Conservation (phyloP, 1,140 invertebrate species). For the Drosophila lacertosa region DNA sequence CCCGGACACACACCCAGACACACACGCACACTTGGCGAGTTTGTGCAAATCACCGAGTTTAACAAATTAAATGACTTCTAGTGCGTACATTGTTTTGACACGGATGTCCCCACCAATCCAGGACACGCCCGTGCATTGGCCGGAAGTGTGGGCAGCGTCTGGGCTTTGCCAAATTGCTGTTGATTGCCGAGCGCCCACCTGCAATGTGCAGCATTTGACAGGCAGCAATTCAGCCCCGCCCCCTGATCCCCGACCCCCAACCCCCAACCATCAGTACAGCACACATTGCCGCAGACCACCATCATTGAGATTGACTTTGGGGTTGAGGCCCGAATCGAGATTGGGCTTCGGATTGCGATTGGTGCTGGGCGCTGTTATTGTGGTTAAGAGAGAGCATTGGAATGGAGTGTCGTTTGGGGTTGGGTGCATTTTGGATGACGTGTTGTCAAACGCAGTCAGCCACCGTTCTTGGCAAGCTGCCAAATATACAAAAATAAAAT, state of each 20-base stretch:
- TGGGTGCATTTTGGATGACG: slow-evolving; percentile 54
- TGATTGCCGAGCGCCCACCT: slow-evolving; percentile 69
- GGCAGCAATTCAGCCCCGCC: background rate
- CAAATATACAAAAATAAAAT: slow-evolving; percentile 7
- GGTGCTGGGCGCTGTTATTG: slow-evolving; percentile 17
- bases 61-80: slow-evolving; percentile 84
- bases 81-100: slow-evolving; percentile 84
- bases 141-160: slow-evolving; percentile 47
- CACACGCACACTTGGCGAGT: slow-evolving; percentile 34
- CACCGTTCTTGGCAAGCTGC: background rate
- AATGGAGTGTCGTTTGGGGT: too few species aligned
- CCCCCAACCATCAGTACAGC: slow-evolving; percentile 2
- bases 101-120: slow-evolving; percentile 59
- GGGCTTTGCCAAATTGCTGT: slow-evolving; percentile 78
- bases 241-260: too few species aligned
- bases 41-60: slow-evolving; percentile 80
- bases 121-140: slow-evolving; percentile 6
- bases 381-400: background rate
- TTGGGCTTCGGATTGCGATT: slow-evolving; percentile 1
- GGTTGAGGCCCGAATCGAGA: background rate
- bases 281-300: slow-evolving; percentile 22
- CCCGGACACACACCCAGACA: slow-evolving; percentile 1
- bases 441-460: slow-evolving; percentile 65
- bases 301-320: slow-evolving; percentile 37
- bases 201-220: slow-evolving; percentile 53